Base-by-base conservation (phyloP, 2,113 vertebrate species). In the Abramis brama region DNA sequence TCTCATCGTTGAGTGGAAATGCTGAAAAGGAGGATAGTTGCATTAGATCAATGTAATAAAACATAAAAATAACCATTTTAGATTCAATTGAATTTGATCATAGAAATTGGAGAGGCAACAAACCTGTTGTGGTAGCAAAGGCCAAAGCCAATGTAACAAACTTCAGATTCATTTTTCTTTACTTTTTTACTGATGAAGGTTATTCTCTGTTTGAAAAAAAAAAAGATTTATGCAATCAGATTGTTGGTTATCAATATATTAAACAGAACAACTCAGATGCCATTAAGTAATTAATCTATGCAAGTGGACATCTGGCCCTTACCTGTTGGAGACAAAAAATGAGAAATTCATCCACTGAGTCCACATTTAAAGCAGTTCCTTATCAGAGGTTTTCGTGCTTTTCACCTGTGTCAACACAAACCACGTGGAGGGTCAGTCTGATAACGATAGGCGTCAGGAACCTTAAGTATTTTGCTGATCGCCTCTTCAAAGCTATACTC, bases 381-480 rank as follows among this genome's bases (percentile, higher is more conserved):
- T 96, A 96, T 96, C 96, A 94, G 89, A 83, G 23, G 90, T 88
- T 73, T 88, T 86, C 79, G 91, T 91, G 90, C 92, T 92, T 91
- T 89, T 92, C 93, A 92, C 88, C 93, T 95, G 79, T 94, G 95
- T 96, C 93, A 95, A 95, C 86, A 97, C 91, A 94, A 90, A 96
- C 94, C 92, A 97, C 95, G 94, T 96, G 95, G 95, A 95, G 89
- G 94, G 93, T 94, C 91, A 92, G 87, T 88, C 13, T 89, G 91
- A 93, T 79, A 92, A 91, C 30, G 23, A 70, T 64, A 1, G 23
- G 10, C 36, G 0, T 13, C 0, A 13, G 25, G 79, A 74, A 66
- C 64, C 59, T 36, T 60, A 45, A 25, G 21, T 59, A 47, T 70
- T n/a, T 64, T 76, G 71, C 76, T 4, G 62, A 85, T 89, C 73